phyloP scores from a whole-genome alignment of 2,797 vertebrate species.

The Tragelaphus oryx region DNA sequence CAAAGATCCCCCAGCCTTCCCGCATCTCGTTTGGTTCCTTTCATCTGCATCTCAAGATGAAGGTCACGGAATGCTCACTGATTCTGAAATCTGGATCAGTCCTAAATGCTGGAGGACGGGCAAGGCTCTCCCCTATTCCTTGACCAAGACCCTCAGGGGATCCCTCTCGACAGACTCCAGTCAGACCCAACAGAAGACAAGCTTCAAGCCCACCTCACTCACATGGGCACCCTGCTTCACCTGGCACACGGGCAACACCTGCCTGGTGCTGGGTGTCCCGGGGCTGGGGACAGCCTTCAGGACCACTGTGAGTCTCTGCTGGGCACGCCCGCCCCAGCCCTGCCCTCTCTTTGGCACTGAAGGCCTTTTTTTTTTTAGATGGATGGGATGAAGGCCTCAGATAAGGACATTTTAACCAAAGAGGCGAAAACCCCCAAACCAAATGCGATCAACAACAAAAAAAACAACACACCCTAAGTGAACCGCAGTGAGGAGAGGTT shows the following conservation, averaged over 20 bases:
- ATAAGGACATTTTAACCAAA: not conserved
- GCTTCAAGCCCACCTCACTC: not conserved
- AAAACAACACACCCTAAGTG: accelerated
- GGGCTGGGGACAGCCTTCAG: too few species aligned
- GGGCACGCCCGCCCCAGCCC: accelerated
- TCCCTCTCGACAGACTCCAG: not conserved
- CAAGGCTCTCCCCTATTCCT: not conserved
- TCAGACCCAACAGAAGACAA: not conserved
- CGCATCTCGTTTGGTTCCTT: not conserved
- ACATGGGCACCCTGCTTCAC: not conserved
- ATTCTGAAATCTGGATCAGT: not conserved
- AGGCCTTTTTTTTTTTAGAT: not conserved
- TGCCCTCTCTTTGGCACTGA: accelerated
- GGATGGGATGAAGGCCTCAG: not conserved
- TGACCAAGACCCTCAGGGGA: not conserved
- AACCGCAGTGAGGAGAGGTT: accelerated
- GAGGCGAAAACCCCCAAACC: not conserved
- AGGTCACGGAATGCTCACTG: accelerated
- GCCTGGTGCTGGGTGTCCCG: accelerated
- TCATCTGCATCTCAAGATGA: not conserved
- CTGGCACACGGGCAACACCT: accelerated
- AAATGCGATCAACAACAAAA: too few species aligned
- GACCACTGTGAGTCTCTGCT: accelerated
- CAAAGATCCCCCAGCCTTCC: not conserved
- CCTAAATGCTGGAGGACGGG: accelerated